Evolutionary conservation across 2,888 invertebrate genomes (phyloP).

Genomic region (Baccha elongata): DNA sequence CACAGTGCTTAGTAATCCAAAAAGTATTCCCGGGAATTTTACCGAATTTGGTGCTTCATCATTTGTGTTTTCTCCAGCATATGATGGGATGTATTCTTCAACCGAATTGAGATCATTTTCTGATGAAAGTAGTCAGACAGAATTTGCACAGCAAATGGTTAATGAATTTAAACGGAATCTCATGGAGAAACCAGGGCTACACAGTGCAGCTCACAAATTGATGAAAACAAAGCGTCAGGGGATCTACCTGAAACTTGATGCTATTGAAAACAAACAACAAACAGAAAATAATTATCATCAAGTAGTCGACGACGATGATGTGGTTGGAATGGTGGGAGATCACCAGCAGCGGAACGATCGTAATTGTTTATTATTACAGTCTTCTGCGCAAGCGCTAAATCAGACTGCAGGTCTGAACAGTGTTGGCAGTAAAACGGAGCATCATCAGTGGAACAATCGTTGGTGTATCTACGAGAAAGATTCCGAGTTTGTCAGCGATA

Average conservation of each 20-base stretch:
- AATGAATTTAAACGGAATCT: constrained; percentile 80
- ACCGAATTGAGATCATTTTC: constrained; percentile 30
- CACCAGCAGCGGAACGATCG: constrained; percentile 34
- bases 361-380: constrained; percentile 46
- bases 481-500: constrained; percentile 79
- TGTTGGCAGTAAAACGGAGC: constrained; percentile 62
- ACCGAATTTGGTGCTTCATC: constrained; percentile 53
- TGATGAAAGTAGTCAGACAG: constrained; percentile 35
- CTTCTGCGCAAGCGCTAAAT: constrained; percentile 52
- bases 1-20: constrained; percentile 77
- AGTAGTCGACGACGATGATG: constrained; percentile 1
- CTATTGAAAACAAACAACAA: constrained; percentile 51
- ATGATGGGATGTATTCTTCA: constrained; percentile 10
- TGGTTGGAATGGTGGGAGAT: constrained; percentile 50
- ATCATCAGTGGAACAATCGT: constrained; percentile 74
- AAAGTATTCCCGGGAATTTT: constrained; percentile 79
- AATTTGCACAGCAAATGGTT: constrained; percentile 75
- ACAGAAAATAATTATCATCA: constrained; percentile 39
- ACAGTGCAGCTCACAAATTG: constrained; percentile 43
- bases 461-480: constrained; percentile 79
- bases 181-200: constrained; percentile 76
- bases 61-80: constrained; percentile 13
- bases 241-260: constrained; percentile 75
- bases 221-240: constrained; percentile 73
- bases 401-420: constrained; percentile 49